Conservation (phyloP, 23 tunicate genomes). For the Clavelina lepadiformis region DNA sequence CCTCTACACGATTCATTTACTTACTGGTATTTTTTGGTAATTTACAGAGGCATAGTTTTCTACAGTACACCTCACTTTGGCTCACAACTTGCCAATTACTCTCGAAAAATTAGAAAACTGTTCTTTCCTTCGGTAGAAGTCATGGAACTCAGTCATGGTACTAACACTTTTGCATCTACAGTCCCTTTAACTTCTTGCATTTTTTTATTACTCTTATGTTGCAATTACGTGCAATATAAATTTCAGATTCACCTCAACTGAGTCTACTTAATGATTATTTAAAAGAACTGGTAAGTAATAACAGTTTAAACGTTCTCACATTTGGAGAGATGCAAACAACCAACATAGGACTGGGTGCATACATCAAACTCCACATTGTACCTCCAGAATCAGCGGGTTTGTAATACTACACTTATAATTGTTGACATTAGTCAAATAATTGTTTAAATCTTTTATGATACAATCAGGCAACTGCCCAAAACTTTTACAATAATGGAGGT, state of each 20-base stretch:
- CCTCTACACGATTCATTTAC: too few relatives aligned
- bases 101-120: conserved; percentile 36
- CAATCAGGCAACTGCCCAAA: too few relatives aligned
- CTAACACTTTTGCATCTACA: neutral
- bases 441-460: conserved; percentile 1
- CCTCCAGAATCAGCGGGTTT: conserved; percentile 82
- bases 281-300: conserved; percentile 17
- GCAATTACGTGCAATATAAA: neutral
- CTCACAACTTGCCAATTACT: conserved; percentile 55
- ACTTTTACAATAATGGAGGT: too few relatives aligned
- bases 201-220: neutral
- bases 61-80: conserved; percentile 90
- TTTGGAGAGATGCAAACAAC: conserved; percentile 80
- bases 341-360: conserved; percentile 44
- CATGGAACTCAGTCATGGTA: conserved; percentile 77
- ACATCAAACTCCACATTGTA: conserved; percentile 58
- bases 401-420: too few relatives aligned
- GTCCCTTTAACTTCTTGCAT: neutral
- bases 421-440: too few relatives aligned
- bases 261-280: conserved; percentile 37
- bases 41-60: conserved; percentile 63
- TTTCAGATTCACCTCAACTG: conserved; percentile 73
- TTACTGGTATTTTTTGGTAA: too few relatives aligned
- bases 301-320: conserved; percentile 24
- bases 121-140: conserved; percentile 80